phyloP scores from a whole-genome alignment of 2,113 vertebrate species.

The Proteles cristata region DNA sequence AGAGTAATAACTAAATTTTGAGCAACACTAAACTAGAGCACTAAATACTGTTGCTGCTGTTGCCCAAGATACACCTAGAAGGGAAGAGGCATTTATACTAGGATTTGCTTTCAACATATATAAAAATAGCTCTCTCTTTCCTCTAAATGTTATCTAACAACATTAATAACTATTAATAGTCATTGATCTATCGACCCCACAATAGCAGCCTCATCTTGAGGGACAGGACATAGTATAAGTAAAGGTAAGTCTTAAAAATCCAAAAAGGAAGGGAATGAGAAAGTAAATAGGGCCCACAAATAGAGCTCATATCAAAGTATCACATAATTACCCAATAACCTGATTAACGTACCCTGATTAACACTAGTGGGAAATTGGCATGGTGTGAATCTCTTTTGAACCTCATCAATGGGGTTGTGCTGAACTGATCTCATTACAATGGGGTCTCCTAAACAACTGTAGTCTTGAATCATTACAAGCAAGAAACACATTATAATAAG shows the following conservation, averaged over 20 bases:
- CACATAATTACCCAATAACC: conserved; percentile 32
- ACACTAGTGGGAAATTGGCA: background rate
- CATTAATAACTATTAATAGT: background rate
- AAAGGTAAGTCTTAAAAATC: conserved; percentile 27
- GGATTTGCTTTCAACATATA: conserved; percentile 15
- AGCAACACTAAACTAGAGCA: background rate
- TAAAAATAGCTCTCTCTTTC: conserved; percentile 10
- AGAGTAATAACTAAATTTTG: conserved; percentile 15
- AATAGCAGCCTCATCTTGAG: background rate
- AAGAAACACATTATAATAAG: conserved; percentile 21
- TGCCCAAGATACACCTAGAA: background rate
- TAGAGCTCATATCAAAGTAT: background rate
- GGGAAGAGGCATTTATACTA: background rate
- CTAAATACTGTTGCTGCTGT: background rate
- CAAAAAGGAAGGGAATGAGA: background rate
- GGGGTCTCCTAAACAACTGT: background rate
- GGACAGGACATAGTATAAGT: background rate
- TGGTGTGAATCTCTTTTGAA: conserved; percentile 38
- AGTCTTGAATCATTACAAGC: background rate
- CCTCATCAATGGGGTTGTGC: background rate
- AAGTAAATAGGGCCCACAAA: conserved; percentile 17
- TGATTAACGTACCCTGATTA: background rate
- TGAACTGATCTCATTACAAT: conserved; percentile 21
- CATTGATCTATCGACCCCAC: background rate
- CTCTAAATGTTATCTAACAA: conserved; percentile 40